Evolutionary conservation across 2,113 vertebrate genomes (phyloP), one percentile per base, ranked within the genome.

Genomic region (Oryzias celebensis): DNA sequence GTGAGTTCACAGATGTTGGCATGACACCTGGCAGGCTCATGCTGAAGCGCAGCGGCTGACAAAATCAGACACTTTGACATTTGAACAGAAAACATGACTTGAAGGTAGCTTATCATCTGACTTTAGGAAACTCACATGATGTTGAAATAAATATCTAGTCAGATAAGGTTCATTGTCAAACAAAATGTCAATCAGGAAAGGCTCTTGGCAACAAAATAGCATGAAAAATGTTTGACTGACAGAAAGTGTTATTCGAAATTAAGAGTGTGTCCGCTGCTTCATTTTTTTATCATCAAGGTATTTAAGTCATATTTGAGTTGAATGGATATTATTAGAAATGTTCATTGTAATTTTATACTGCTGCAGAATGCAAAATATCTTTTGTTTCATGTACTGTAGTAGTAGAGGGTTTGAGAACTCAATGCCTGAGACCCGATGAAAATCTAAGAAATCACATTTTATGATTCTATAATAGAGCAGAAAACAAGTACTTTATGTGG

Each of bases 11-110:
- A 68, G 46, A 62, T 31, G 28, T 46, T 57, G 67, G 71, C 65
- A 61, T 69, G 78, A 0, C 69, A 61, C 71, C 57, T 78, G 73
- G 75, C 71, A 65, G 46, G 24, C 50, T 52, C 7, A 64, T 47
- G 36, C 45, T 58, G 36, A 54, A 52, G 52, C 59, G 4, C 5
- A 52, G 52, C 59, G 46, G 15, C 50, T 77, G 80, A 82, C 52
- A 23, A 4, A 24, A 23, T 22, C 18, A 67, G 71, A 62, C 75
- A 71, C 51, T 54, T 48, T 79, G 78, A 74, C 62, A 80, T 84
- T 68, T 74, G 56, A 74, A 58, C 54, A 62, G 17, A 1, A 44
- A 52, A 49, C 45, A 63, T n/a, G 44, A 70, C 52, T 31, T 54
- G 17, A 64, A n/a, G 26, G 50, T 7, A 23, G 17, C 63, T 78